phyloP scores from a whole-genome alignment of 1,140 invertebrate genomes.

The Doryteuthis pealeii region DNA sequence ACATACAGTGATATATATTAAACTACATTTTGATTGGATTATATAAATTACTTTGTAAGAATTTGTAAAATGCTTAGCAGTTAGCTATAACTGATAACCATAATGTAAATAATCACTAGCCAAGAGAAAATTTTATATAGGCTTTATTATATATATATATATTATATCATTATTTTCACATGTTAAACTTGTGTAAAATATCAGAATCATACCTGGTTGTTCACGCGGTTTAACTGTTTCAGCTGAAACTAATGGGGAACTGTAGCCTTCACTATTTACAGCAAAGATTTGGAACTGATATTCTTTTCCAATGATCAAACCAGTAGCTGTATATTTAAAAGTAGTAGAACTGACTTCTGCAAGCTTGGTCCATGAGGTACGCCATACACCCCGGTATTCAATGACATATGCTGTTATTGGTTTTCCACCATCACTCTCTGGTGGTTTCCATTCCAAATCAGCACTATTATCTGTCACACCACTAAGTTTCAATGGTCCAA shows the following conservation, averaged over 20 bases:
- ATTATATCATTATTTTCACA: too few relatives aligned
- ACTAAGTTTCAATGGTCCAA: slow-evolving; percentile 74
- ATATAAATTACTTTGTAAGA: too few relatives aligned
- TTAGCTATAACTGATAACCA: too few relatives aligned
- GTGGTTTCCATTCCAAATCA: slow-evolving; percentile 87
- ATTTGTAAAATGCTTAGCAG: too few relatives aligned
- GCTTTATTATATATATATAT: too few relatives aligned
- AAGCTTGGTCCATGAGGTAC: slow-evolving; percentile 89
- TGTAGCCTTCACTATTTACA: slow-evolving; percentile 92
- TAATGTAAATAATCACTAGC: too few relatives aligned
- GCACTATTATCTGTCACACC: slow-evolving; percentile 97
- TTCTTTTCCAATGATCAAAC: slow-evolving; percentile 36
- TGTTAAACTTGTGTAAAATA: too few relatives aligned
- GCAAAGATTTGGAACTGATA: slow-evolving; percentile 61
- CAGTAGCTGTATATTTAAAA: slow-evolving; percentile 34
- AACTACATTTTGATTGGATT: too few relatives aligned
- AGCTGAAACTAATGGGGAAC: slow-evolving; percentile 82
- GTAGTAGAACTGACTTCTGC: slow-evolving; percentile 61
- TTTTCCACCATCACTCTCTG: slow-evolving; percentile 85
- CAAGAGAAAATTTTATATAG: too few relatives aligned
- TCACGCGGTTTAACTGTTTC: slow-evolving; percentile 89
- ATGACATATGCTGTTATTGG: slow-evolving; percentile 93
- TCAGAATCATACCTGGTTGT: slow-evolving; percentile 32
- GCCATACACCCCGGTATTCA: slow-evolving; percentile 91
- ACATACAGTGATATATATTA: too few relatives aligned